These are phyloP conservation scores for Podabrus alpinus DNA, from an alignment of 2,888 invertebrate genomes.

Conservation along the genomic window DNA sequence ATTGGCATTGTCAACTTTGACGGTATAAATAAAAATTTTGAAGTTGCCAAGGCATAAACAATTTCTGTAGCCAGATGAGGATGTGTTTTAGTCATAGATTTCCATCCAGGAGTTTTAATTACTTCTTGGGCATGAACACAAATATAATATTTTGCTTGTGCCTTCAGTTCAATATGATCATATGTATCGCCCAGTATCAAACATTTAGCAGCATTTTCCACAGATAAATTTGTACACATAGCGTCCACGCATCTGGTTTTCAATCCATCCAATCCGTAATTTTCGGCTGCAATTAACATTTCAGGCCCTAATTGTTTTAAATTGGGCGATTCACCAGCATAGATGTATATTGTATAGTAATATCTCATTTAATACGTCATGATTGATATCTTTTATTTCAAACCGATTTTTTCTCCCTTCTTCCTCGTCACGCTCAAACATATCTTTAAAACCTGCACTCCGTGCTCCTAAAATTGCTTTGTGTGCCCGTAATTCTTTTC, in stretches of 20 bases:
- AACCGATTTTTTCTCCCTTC: slow-evolving; percentile 96
- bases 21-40: no score
- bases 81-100: slow-evolving; percentile 95
- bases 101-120: slow-evolving; percentile 98
- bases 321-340: slow-evolving; percentile 94
- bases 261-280: slow-evolving; percentile 96
- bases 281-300: slow-evolving; percentile 96
- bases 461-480: slow-evolving; percentile 94
- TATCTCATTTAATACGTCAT: slow-evolving; percentile 97
- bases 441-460: slow-evolving; percentile 98
- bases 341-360: slow-evolving; percentile 98
- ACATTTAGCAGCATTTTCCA: slow-evolving; percentile 96
- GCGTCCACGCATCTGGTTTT: slow-evolving; percentile 99
- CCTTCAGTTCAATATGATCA: slow-evolving; percentile 96
- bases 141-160: slow-evolving; percentile 98
- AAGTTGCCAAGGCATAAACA: slow-evolving; percentile 88
- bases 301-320: slow-evolving; percentile 99
- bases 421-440: slow-evolving; percentile 99
- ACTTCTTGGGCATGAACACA: slow-evolving; percentile 98
- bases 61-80: slow-evolving; percentile 98
- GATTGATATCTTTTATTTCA: slow-evolving; percentile 96
- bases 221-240: slow-evolving; percentile 89
- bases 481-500: slow-evolving; percentile 85
- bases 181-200: slow-evolving; percentile 96
- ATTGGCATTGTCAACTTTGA: no score